Evolutionary conservation across 2,888 invertebrate species (phyloP), one percentile per base, ranked within the genome.

Genomic region (Tetanocera ferruginea): DNA sequence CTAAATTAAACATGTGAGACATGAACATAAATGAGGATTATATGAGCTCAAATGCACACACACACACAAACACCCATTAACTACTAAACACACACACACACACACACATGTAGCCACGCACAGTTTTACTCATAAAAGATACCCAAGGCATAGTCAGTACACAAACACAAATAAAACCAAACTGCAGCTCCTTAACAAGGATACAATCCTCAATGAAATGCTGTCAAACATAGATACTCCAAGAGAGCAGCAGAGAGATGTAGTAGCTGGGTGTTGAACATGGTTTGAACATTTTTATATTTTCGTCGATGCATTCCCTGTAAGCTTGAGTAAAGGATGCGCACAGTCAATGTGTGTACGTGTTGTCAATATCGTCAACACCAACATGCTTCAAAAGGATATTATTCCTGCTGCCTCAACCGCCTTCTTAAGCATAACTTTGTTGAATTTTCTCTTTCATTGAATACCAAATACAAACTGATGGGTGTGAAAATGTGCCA

Each of bases 61-160:
- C 55, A 72, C 64, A 78, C 77, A 67, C 66, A 76, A 55, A 73
- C 60, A 76, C 70, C 60, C 79, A 81, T 64, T 71, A 76, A n/a
- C n/a, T 70, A 28, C 28, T 69, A 76, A 34, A 51, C 75, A 31
- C 17, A 11, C 19, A 23, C 57, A 52, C 6, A 67, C 55, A 28
- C 55, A 19, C 76, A 67, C 81, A 70, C 67, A 77, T 52, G 51
- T 60, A 73, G 70, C 51, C 66, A 60, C 77, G 76, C 76, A 76
- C 51, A 67, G 31, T 43, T 43, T 43, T 11, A 3, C 43, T 43
- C 43, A 43, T 43, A 43, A 43, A 43, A 43, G 43, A 43, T 43
- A 43, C 43, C 43, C 43, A 11, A 43, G 14, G 14, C 31, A 66
- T 37, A 28, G 31, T 14, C 17, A 28, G 34, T 23, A 69, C 3